Conservation (phyloP, 2,888 invertebrate genomes). For the Cerastis rubricosa region DNA sequence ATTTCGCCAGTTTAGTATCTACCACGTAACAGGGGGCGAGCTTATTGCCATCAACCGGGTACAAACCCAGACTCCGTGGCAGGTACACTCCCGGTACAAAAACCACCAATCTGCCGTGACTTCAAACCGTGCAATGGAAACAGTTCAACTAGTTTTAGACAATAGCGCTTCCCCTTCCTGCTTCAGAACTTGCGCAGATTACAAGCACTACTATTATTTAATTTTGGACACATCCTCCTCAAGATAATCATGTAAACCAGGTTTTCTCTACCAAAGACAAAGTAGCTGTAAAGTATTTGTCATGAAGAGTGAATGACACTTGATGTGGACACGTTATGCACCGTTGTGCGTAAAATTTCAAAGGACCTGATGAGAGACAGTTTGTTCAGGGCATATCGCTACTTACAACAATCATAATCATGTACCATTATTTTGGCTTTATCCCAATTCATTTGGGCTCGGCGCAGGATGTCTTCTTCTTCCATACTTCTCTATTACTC, state of each 20-base stretch:
- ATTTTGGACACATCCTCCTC: slow-evolving; percentile 60
- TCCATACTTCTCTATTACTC: no score
- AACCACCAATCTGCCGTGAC: neutral
- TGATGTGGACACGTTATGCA: slow-evolving; percentile 35
- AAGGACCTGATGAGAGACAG: slow-evolving; percentile 5
- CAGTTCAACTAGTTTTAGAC: slow-evolving; percentile 73
- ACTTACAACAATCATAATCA: neutral
- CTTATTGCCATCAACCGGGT: neutral
- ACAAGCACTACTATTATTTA: slow-evolving; percentile 63
- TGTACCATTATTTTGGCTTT: no score
- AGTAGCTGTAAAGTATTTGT: slow-evolving; percentile 51
- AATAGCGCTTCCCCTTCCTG: slow-evolving; percentile 88
- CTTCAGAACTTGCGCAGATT: slow-evolving; percentile 72
- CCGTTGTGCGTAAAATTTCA: slow-evolving; percentile 32
- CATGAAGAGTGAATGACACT: slow-evolving; percentile 57
- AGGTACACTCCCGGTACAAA: neutral
- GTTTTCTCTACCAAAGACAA: slow-evolving; percentile 38
- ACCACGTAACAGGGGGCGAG: no score
- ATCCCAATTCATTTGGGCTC: no score
- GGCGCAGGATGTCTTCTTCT: no score
- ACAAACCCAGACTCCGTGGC: neutral
- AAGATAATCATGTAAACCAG: slow-evolving; percentile 51
- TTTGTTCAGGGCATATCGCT: neutral
- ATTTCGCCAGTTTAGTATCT: neutral
- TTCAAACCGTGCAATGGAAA: slow-evolving; percentile 76